Conservation (phyloP, 2,888 invertebrate species). For the Melipona beecheii region DNA sequence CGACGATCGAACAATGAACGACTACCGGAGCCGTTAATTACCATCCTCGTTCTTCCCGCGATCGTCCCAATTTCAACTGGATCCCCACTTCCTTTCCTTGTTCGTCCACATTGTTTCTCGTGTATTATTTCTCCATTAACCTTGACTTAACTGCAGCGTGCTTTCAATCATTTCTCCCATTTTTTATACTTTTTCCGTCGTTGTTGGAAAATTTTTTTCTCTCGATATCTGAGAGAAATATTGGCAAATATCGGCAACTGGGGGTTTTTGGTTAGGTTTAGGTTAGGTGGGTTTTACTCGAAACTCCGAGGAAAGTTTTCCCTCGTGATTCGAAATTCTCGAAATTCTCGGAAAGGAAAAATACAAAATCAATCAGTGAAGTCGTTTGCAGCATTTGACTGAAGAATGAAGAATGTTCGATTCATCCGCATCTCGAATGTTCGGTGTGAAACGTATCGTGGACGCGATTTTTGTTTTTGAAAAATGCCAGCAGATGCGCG, state of each 20-base stretch:
- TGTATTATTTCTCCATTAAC: background rate
- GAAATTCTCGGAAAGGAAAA: too few relatives aligned
- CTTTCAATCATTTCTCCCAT: background rate
- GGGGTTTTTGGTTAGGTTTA: too few relatives aligned
- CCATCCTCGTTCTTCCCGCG: constrained; percentile 47
- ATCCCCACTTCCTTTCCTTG: background rate
- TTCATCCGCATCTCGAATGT: too few relatives aligned
- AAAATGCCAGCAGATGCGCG: too few relatives aligned
- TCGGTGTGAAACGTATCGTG: too few relatives aligned
- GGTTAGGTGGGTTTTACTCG: too few relatives aligned
- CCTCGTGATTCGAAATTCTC: too few relatives aligned
- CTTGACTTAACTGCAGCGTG: background rate
- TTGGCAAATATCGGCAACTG: background rate
- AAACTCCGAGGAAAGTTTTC: too few relatives aligned
- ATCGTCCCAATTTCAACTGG: constrained; percentile 37
- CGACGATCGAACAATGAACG: constrained; percentile 57
- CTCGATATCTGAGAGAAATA: background rate
- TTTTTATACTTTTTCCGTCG: background rate
- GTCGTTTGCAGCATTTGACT: too few relatives aligned
- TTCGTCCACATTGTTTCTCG: background rate
- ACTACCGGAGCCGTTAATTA: constrained; percentile 67
- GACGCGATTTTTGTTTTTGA: too few relatives aligned
- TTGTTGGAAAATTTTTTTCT: background rate
- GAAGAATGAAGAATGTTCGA: too few relatives aligned
- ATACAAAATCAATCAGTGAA: too few relatives aligned